These are phyloP conservation scores for Coilia nasus DNA, from an alignment of 2,797 vertebrate genomes.

Conservation along the genomic window DNA sequence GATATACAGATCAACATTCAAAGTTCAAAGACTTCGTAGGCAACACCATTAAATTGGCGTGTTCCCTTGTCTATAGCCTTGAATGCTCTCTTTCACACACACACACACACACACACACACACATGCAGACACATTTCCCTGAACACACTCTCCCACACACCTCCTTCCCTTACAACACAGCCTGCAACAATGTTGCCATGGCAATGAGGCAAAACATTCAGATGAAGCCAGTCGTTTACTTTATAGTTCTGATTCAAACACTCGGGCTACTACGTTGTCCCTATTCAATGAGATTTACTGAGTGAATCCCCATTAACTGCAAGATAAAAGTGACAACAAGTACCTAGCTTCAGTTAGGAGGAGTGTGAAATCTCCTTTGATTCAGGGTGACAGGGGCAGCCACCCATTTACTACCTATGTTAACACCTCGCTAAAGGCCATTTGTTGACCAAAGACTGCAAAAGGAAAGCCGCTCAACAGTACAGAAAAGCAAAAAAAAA, in stretches of 20 bases:
- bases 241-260: background rate
- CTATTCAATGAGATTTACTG: background rate
- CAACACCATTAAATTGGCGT: background rate
- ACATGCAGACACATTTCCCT: background rate
- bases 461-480: background rate
- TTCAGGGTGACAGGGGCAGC: background rate
- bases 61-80: background rate
- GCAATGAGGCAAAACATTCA: slow-evolving; percentile 7
- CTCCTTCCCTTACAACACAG: background rate
- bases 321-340: slow-evolving; percentile 3
- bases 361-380: slow-evolving; percentile 18
- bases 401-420: background rate
- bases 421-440: slow-evolving; percentile 16
- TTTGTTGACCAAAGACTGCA: background rate
- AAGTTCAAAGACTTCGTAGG: slow-evolving; percentile 10
- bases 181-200: slow-evolving; percentile 14
- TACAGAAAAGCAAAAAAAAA: background rate
- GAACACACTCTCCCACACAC: slow-evolving; percentile 17
- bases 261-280: background rate
- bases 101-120: background rate
- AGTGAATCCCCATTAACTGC: background rate
- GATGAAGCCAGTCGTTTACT: slow-evolving; percentile 1
- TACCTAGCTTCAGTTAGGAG: background rate
- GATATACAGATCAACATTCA: background rate
- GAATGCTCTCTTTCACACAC: background rate